A percentile compares a stretch with the other conserved stretches of the same genome.
Evolutionary conservation across 2,797 vertebrate species (phyloP).

Genomic region (Hapalemur alaotrensis): DNA sequence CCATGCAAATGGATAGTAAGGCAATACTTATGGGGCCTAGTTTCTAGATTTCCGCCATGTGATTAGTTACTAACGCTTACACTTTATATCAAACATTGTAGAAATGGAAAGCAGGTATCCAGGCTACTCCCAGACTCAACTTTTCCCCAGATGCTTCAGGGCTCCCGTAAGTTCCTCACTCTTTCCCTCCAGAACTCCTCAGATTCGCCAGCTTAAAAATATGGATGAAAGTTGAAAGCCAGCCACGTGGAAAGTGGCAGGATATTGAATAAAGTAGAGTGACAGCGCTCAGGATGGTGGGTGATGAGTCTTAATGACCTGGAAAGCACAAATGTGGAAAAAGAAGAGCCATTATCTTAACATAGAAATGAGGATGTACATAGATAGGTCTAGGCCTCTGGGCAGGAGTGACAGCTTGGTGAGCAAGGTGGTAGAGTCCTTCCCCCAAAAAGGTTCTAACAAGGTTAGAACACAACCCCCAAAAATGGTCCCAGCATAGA

Average conservation of each 20-base stretch:
- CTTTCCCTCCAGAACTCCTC: neutral
- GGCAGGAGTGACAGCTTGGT: neutral
- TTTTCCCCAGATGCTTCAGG: neutral
- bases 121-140: neutral
- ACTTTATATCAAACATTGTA: accelerated
- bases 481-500: neutral
- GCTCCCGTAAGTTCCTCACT: neutral
- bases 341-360: neutral
- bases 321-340: neutral
- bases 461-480: neutral
- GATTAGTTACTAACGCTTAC: neutral
- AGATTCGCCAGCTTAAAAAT: neutral
- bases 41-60: neutral
- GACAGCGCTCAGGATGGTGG: neutral
- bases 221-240: neutral
- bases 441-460: neutral
- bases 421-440: neutral
- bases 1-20: neutral
- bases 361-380: neutral
- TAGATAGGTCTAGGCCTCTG: neutral
- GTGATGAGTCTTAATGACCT: neutral
- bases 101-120: neutral
- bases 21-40: neutral
- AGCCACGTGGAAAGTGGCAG: neutral
- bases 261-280: neutral